Base-by-base conservation (phyloP, 2,113 vertebrate genomes). In the Boulengeromyrus knoepffleri region DNA sequence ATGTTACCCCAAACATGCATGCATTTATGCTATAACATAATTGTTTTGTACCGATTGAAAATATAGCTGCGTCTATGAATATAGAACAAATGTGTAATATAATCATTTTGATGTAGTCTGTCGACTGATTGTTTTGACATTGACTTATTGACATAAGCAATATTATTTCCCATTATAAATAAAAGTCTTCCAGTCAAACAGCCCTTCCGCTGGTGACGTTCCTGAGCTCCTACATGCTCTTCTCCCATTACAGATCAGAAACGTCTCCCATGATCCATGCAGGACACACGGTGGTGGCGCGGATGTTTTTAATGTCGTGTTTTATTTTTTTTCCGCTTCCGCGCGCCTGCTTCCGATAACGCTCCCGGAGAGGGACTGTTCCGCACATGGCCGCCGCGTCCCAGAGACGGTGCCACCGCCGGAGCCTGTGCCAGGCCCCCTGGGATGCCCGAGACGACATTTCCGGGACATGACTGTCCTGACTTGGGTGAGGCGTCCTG, bases 141-240 rank as follows among this genome's bases (percentile, higher is more conserved):
- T 80, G 13, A 80, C 36, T 17, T 80, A 80, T 42, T 39, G 74
- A 80, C 36, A 39, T 80, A 80, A 80, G 74, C 13, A 70, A 70
- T 70, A 80, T 80, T 42, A 80, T 80, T 85, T 85, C n/a, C 83
- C 83, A 45, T 85, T 85, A 47, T 47, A 85, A n/a, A 49, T 85
- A 49, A 85, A 85, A 47, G 83, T 46, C 74, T 80, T 80, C 74
- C 46, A 84, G 36, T 42, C 36, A 84, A 84, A 42, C 80, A 45
- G 36, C 19, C 80, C 42, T 45, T 85, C 21, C 45, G 42, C 42
- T 85, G 46, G 42, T 85, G 85, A 87, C 21, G 49, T 50, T n/a
- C n/a, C 49, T 47, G 5, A 87, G 15, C 85, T 86, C 50, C 84
- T 36, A 5, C 49, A 17, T 5, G 24, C 24, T 15, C 49, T 53